A percentile compares a stretch with the other conserved stretches of the same genome.
These are phyloP conservation scores for Hoplias malabaricus DNA, from an alignment of 2,113 vertebrate genomes.

Conservation along the genomic window DNA sequence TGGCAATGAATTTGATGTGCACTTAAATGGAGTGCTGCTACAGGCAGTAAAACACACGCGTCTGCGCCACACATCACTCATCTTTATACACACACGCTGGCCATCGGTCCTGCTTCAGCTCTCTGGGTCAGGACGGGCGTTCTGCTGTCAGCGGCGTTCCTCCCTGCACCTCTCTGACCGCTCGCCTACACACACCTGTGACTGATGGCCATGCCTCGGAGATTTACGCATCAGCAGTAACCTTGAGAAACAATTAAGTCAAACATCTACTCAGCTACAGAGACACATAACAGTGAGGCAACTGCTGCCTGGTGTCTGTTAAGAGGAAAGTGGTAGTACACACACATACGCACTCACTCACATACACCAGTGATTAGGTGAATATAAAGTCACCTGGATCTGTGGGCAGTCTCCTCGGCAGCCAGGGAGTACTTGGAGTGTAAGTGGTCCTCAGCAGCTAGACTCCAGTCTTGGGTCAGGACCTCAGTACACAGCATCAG, in stretches of 20 bases:
- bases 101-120: slow-evolving; percentile 36
- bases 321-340: too few relatives aligned
- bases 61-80: slow-evolving; percentile 69
- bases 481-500: too few relatives aligned
- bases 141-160: slow-evolving; percentile 27
- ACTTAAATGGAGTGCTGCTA: slow-evolving; percentile 72
- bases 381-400: too few relatives aligned
- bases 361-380: too few relatives aligned
- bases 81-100: slow-evolving; percentile 59
- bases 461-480: too few relatives aligned
- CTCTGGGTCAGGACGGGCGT: neutral
- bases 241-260: slow-evolving; percentile 37
- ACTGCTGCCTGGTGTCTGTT: neutral
- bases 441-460: too few relatives aligned
- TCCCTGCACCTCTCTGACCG: neutral
- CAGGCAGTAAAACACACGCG: slow-evolving; percentile 69
- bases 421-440: too few relatives aligned
- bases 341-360: too few relatives aligned
- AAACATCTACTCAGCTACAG: slow-evolving; percentile 22
- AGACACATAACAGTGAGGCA: neutral
- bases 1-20: slow-evolving; percentile 71
- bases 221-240: neutral
- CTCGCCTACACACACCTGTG: neutral
- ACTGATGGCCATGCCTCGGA: neutral
- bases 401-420: too few relatives aligned